Evolutionary conservation across 2,797 vertebrate species (phyloP).

Genomic region (Huso huso): DNA sequence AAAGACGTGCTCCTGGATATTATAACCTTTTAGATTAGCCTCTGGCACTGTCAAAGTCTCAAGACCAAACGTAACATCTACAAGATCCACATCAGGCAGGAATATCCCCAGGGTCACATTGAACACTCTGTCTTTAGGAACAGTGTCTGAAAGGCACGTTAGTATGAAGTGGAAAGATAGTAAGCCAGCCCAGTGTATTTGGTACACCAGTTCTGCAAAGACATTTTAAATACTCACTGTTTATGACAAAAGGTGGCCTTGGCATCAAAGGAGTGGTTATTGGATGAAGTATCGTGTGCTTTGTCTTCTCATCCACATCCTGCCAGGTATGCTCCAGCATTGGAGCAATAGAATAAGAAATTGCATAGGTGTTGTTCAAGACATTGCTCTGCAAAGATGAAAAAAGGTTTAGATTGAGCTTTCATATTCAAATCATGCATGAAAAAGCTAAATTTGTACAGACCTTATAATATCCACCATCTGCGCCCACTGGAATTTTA

Average conservation of each 20-base stretch:
- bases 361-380: conserved; percentile 52
- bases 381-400: conserved; percentile 53
- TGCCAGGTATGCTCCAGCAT: conserved; percentile 64
- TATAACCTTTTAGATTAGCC: conserved; percentile 14
- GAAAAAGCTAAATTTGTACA: neutral
- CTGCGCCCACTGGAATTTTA: conserved; percentile 66
- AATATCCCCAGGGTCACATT: conserved; percentile 44
- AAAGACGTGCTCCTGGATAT: conserved; percentile 39
- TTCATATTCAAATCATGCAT: too few relatives aligned
- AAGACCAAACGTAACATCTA: conserved; percentile 52
- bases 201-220: too few relatives aligned
- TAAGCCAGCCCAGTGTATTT: neutral
- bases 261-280: conserved; percentile 55
- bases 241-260: conserved; percentile 21
- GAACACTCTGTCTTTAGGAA: conserved; percentile 38
- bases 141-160: conserved; percentile 37
- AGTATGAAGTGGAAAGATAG: neutral
- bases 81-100: conserved; percentile 52
- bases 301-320: conserved; percentile 39
- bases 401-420: too few relatives aligned
- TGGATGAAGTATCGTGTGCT: conserved; percentile 60
- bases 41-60: conserved; percentile 40
- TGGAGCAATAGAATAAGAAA: conserved; percentile 51
- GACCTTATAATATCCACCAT: conserved; percentile 77
- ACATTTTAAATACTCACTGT: conserved; percentile 38